phyloP scores from a whole-genome alignment of 1,140 invertebrate genomes.

The Apis dorsata region DNA sequence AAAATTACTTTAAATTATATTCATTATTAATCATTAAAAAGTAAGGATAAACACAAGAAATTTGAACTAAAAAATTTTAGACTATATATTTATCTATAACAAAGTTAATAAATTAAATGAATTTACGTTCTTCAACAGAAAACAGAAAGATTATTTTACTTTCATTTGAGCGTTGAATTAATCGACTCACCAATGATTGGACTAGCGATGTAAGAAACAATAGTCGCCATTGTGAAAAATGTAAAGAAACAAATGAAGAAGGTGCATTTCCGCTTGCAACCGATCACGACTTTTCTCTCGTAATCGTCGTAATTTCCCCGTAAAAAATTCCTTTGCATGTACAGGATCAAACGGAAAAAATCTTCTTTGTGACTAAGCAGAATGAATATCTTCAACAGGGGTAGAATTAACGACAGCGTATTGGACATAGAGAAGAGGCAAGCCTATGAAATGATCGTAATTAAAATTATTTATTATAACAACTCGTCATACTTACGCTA shows the following conservation, averaged over 20 bases:
- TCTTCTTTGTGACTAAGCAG: not conserved
- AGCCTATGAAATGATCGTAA: not conserved
- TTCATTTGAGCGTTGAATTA: no score
- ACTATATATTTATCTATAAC: no score
- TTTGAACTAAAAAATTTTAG: no score
- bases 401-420: not conserved
- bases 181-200: constrained; percentile 55
- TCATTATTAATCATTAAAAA: no score
- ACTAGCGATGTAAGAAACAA: constrained; percentile 33
- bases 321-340: not conserved
- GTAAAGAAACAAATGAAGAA: constrained; percentile 46
- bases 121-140: no score
- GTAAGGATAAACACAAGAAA: no score
- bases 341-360: not conserved
- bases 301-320: not conserved
- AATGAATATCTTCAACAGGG: constrained; percentile 1
- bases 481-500: not conserved
- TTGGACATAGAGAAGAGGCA: not conserved
- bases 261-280: not conserved
- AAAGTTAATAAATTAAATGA: no score
- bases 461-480: not conserved
- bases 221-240: constrained; percentile 22
- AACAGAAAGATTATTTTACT: no score
- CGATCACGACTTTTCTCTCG: not conserved
- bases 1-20: no score